Evolutionary conservation across 2,888 invertebrate genomes (phyloP), one percentile per base, ranked within the genome.

Genomic region (Fragum sueziense): DNA sequence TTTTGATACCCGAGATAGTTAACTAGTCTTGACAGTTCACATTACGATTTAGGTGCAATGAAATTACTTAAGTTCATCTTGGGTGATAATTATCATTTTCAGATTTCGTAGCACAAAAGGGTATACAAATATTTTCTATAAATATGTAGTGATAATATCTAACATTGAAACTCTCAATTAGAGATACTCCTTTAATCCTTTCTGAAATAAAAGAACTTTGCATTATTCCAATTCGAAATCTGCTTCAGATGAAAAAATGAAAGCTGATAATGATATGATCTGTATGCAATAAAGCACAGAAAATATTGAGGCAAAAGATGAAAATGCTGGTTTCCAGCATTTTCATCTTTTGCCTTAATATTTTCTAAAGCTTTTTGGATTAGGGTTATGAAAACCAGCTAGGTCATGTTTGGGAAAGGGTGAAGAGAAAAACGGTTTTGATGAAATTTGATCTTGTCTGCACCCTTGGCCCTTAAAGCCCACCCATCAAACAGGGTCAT

Each of bases 1-100:
- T 75, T 75, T 62, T 72, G 59, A 68, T 72, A 65, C 27, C 41
- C 20, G 22, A 65, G 65, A 65, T 65, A 25, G 65, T 25, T 65
- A 65, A 65, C 65, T 41, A 65, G 27, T 37, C 41, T 41, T 65
- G 65, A 65, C 65, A 65, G 27, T 33, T 65, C 14, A 22, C 65
- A 65, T 65, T 65, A 65, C 65, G 14, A 11, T 41, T 41, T 65
- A 37, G 41, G 65, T 65, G 65, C 65, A 65, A 41, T 34, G 25
- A 34, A 65, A 41, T 65, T 65, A 65, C 47, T 41, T 22, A 25
- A 25, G 41, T 22, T 65, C 11, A 65, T 41, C 25, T 11, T 22
- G n/a, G 41, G 41, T 27, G 34, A 65, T 47, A 47, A 47, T 47
- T 47, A n/a, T 47, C 47, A 47, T 47, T 47, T 65, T 37, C 65